Base-by-base conservation (phyloP, 1,140 invertebrate species). In the Drosophila seguyi region DNA sequence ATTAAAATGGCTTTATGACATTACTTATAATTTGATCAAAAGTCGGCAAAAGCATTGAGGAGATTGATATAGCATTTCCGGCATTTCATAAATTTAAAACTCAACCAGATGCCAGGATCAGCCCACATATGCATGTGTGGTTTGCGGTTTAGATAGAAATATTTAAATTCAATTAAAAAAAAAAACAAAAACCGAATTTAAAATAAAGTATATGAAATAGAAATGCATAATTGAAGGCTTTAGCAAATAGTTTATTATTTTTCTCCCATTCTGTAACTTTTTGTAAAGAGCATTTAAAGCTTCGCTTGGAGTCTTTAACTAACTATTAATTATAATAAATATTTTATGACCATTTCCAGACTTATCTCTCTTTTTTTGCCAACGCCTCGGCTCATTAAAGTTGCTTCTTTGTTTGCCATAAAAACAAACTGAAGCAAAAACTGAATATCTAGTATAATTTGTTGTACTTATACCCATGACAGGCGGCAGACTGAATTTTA, bases 21-120 rank as follows among this genome's bases (percentile, higher is more conserved):
- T 84, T 84, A 84, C 56, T 81, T 76, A 75, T 77, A 52, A 75
- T 81, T 83, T 83, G 56, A 83, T 83, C 83, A 83, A 27, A 75
- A 67, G 81, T 82, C 80, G 75, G 68, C 66, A 59, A 59, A 50
- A 22, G n/a, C 53, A 42, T 42, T 42, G 44, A 59, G 42, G 31
- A 50, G 36, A 59, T 53, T 50, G 47, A 52, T 50, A 39, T 65
- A 41, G 52, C 36, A 58, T 75, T 84, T 84, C 81, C 81, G 81
- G 67, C 81, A 84, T 82, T 75, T 61, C 66, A 72, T 72, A 72
- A 72, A 72, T 72, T 50, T 29, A 0, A 50, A 58, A 72, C 31
- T 59, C 38, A 31, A 20, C 29, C 22, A 72, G 36, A 71, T 72
- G 66, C 42, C 68, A 48, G 39, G 48, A 7, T 58, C 68, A 41